Conservation (phyloP, 2,888 invertebrate species). For the Drosophila bunnanda region DNA sequence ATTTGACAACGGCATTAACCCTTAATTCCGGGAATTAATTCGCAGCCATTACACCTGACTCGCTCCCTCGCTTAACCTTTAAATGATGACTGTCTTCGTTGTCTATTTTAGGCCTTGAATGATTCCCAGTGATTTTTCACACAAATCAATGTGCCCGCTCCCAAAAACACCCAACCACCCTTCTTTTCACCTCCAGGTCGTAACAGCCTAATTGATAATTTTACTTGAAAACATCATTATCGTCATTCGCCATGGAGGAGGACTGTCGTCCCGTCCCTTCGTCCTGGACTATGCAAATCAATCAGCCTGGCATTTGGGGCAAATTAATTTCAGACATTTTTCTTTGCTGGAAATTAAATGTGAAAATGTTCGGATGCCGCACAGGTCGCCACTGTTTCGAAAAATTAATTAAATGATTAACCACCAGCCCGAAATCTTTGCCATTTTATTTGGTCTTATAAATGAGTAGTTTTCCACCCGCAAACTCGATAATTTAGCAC, state of each 20-base stretch:
- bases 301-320: constrained; percentile 70
- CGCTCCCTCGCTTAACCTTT: constrained; percentile 24
- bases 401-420: constrained; percentile 76
- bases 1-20: constrained; percentile 14
- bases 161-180: constrained; percentile 1
- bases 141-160: constrained; percentile 55
- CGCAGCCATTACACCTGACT: constrained; percentile 57
- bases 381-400: constrained; percentile 41
- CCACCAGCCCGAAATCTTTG: constrained; percentile 45
- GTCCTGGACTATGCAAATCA: constrained; percentile 57
- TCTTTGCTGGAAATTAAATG: constrained; percentile 54
- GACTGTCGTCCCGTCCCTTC: constrained; percentile 3
- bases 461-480: constrained; percentile 48
- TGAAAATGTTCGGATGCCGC: constrained; percentile 37
- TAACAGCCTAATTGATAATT: constrained; percentile 68
- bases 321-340: constrained; percentile 76
- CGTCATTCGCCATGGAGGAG: constrained; percentile 13
- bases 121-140: constrained; percentile 74
- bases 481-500: too few species aligned
- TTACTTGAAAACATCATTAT: constrained; percentile 30
- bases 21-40: constrained; percentile 47
- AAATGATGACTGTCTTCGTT: constrained; percentile 52
- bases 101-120: constrained; percentile 56
- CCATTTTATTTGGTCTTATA: constrained; percentile 43
- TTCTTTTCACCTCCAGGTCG: constrained; percentile 2